A percentile compares a stretch with the other conserved stretches of the same genome.
Conservation (phyloP, 2,797 vertebrate genomes). For the Brotogeris chrysoptera region DNA sequence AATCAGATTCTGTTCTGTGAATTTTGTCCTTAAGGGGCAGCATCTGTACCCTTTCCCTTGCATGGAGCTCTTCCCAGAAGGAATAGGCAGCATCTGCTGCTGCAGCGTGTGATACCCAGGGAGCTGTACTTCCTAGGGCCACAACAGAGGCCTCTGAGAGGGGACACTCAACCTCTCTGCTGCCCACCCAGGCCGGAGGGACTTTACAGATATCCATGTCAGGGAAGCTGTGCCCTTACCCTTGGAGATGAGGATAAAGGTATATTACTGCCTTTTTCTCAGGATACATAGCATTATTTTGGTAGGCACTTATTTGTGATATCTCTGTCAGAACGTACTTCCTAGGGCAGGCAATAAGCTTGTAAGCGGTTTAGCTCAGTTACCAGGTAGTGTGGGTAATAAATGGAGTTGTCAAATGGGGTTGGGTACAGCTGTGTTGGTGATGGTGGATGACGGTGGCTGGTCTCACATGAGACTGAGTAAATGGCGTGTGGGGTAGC, state of each 20-base stretch:
- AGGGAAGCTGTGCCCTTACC: background rate
- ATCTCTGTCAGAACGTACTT: background rate
- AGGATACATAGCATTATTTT: background rate
- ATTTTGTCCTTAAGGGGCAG: background rate
- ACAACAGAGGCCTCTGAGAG: fast-evolving
- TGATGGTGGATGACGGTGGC: background rate
- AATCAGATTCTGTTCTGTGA: background rate
- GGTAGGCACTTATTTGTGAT: background rate
- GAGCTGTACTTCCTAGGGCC: background rate
- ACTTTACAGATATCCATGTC: background rate
- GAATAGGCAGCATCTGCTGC: background rate
- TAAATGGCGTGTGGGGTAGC: background rate
- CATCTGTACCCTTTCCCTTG: background rate
- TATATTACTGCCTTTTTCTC: background rate
- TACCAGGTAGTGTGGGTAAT: background rate
- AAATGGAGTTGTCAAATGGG: background rate
- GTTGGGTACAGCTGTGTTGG: background rate
- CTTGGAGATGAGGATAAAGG: background rate
- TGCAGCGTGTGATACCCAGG: background rate
- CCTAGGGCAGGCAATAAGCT: background rate
- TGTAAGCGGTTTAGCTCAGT: background rate
- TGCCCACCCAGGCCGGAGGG: background rate
- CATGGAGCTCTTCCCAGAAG: background rate
- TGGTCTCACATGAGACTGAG: background rate
- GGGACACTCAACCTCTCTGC: background rate